Base-by-base conservation (phyloP, 1,140 invertebrate genomes). In the Drosophila busckii region DNA sequence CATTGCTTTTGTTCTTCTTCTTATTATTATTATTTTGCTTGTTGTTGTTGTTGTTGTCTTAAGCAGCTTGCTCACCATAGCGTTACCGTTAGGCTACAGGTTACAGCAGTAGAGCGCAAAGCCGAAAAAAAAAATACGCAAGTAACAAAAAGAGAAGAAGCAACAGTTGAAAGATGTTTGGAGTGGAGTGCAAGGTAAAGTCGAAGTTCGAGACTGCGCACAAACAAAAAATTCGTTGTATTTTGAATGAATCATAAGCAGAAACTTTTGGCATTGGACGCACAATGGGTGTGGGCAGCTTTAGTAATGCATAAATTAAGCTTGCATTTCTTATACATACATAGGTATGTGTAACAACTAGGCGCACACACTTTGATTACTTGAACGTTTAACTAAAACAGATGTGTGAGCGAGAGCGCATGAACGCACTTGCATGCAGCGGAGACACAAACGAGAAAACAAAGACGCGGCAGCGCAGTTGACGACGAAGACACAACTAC, bases 1-100 rank as follows among this genome's bases (percentile, higher is more conserved):
- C 45, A 23, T 53, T 12, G 19, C 38, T 44, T 17, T 45, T 45
- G 40, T 23, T 56, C n/a, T 40, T 56, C 13, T 20, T 54, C 9
- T 8, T 25, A 28, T 16, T 34, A n/a, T 9, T 29, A 12, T 49
- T 44, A 32, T 31, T 49, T 55, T 45, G 26, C 15, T 32, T 59
- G 42, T 52, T 56, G 48, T 52, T 67, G 29, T 58, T 46, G 23
- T 64, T 31, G 29, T 25, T 42, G 42, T 50, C 22, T 52, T 66
- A 48, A 48, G 52, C 62, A 20, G 56, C 34, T 48, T 55, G 67
- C 45, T 58, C 41, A 59, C 35, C 63, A 73, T 71, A 82, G 53
- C 64, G 69, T 78, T 78, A 78, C 67, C 61, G 70, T 78, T 66
- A 66, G 61, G 46, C 55, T 61, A 61, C 58, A 34, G 53, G 67